Conservation (phyloP, 2,888 invertebrate species). For the Allygus modestus region DNA sequence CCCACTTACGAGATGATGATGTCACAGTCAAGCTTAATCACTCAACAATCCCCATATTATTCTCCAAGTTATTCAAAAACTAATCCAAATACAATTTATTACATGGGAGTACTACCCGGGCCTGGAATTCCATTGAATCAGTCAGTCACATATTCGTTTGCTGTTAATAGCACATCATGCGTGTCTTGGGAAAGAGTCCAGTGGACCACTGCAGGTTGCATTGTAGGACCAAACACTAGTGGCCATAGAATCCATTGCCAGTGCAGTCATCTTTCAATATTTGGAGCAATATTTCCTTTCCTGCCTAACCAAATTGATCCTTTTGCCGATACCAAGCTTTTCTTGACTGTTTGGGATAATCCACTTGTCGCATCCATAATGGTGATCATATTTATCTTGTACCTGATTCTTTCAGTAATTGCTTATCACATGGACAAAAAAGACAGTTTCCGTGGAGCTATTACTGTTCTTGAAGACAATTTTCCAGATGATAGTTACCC, state of each 20-base stretch:
- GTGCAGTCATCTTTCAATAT: constrained; percentile 19
- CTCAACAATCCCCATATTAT: background rate
- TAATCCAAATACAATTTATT: background rate
- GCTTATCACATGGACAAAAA: constrained; percentile 65
- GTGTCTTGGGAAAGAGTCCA: background rate
- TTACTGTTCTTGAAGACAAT: constrained; percentile 69
- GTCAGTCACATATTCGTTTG: background rate
- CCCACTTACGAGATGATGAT: constrained; percentile 16
- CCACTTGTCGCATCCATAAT: constrained; percentile 66
- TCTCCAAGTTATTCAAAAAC: background rate
- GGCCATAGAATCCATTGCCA: background rate
- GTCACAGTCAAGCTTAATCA: background rate
- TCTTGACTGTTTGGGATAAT: constrained; percentile 66
- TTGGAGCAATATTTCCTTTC: constrained; percentile 1
- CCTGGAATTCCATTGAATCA: background rate
- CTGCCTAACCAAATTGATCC: constrained; percentile 66
- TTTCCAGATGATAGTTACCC: constrained; percentile 66
- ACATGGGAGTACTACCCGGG: constrained; percentile 23
- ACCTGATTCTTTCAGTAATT: constrained; percentile 65
- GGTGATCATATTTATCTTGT: constrained; percentile 63
- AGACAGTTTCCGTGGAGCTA: constrained; percentile 63
- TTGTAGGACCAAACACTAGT: background rate
- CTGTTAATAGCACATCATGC: background rate
- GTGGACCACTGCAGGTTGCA: background rate
- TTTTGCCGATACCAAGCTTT: constrained; percentile 65